Conservation (phyloP, 1,140 invertebrate species). For the Halictus rubicundus region DNA sequence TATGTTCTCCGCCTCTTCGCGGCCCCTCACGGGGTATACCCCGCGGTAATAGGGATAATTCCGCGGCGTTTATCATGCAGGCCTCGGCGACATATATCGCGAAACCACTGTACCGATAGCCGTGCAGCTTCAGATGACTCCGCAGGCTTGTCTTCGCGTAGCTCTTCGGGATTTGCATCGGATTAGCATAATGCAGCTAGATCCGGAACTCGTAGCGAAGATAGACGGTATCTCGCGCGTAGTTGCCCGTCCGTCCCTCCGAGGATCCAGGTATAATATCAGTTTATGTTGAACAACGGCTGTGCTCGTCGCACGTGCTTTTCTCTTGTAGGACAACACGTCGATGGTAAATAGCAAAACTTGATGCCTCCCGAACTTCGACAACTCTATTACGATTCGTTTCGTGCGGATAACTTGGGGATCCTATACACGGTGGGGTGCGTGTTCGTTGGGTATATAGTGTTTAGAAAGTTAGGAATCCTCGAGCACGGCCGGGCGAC, state of each 20-base stretch:
- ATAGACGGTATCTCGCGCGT: constrained; percentile 48
- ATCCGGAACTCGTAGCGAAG: constrained; percentile 33
- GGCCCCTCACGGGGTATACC: too few relatives aligned
- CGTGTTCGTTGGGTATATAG: too few relatives aligned
- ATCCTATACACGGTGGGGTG: too few relatives aligned
- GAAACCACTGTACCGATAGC: too few relatives aligned
- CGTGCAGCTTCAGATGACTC: constrained; percentile 26
- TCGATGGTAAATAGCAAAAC: not conserved
- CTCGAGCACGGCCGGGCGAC: too few relatives aligned
- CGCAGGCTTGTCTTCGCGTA: constrained; percentile 43
- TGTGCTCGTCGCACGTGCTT: too few relatives aligned
- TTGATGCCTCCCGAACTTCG: not conserved
- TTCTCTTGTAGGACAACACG: not conserved
- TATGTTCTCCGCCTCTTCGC: too few relatives aligned
- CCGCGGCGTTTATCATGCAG: too few relatives aligned
- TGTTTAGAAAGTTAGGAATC: too few relatives aligned
- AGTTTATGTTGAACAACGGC: not conserved
- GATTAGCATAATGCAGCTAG: constrained; percentile 71
- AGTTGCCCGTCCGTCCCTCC: constrained; percentile 38
- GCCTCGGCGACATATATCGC: too few relatives aligned
- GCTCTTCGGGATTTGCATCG: constrained; percentile 68
- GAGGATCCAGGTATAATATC: constrained; percentile 38
- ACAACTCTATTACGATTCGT: not conserved
- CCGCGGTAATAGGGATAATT: too few relatives aligned
- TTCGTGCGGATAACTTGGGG: not conserved